Conservation (phyloP, 2,888 invertebrate species). For the Callinectes sapidus region DNA sequence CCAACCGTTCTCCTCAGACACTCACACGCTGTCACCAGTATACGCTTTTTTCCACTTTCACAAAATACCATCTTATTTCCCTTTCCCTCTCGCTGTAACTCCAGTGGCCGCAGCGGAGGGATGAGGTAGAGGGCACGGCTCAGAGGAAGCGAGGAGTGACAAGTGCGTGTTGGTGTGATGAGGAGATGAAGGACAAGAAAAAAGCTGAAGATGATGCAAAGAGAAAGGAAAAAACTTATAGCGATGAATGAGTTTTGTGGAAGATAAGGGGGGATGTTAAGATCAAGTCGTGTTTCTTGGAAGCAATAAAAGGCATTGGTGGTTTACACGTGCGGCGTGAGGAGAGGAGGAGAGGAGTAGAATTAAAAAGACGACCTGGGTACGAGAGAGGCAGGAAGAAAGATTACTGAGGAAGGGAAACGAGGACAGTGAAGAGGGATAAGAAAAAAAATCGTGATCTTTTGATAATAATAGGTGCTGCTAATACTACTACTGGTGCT, state of each 20-base stretch:
- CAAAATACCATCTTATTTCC: not conserved
- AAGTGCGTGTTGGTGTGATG: too few species aligned
- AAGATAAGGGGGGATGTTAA: not conserved
- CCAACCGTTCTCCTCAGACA: not conserved
- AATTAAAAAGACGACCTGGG: not conserved
- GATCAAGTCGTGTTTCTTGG: not conserved
- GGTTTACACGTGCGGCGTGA: not conserved
- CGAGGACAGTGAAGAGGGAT: not conserved
- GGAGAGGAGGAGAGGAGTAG: not conserved
- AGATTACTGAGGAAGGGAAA: not conserved
- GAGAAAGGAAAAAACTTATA: not conserved
- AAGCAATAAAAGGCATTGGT: not conserved
- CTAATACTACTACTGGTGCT: too few species aligned
- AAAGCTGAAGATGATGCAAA: not conserved
- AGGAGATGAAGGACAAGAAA: not conserved
- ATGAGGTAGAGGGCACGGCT: not conserved
- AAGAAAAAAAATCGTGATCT: not conserved
- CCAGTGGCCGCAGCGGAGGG: not conserved
- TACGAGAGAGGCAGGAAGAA: not conserved
- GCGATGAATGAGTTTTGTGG: too few species aligned
- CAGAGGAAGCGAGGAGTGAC: too few species aligned
- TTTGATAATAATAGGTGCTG: not conserved
- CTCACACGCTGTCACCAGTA: constrained; percentile 38
- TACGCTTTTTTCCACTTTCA: constrained; percentile 12
- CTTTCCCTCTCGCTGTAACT: not conserved